These are phyloP conservation scores for Marisa cornuarietis DNA, from an alignment of 1,140 invertebrate genomes.

Conservation along the genomic window DNA sequence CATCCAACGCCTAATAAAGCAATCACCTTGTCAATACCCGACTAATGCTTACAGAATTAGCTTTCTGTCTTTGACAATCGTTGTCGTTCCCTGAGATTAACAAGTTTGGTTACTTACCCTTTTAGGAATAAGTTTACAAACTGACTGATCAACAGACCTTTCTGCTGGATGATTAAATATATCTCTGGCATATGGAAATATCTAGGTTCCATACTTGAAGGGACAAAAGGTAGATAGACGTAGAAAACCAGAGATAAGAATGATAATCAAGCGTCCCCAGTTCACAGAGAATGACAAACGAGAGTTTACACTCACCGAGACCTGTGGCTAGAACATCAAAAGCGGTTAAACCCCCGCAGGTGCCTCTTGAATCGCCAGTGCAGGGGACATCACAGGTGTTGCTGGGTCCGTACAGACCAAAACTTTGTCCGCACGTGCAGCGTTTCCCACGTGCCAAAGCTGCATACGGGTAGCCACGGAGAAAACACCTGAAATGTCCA, in stretches of 20 bases:
- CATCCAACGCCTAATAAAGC: background rate
- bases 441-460: background rate
- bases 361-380: background rate
- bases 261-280: too few species aligned
- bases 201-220: too few species aligned
- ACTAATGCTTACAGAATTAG: background rate
- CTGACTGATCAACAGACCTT: too few species aligned
- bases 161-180: too few species aligned
- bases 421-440: background rate
- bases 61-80: too few species aligned
- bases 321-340: background rate
- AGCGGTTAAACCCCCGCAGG: background rate
- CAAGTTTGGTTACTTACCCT: too few species aligned
- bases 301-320: background rate
- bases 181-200: too few species aligned
- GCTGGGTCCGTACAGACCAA: background rate
- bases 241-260: too few species aligned
- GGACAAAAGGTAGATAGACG: too few species aligned
- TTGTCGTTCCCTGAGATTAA: too few species aligned
- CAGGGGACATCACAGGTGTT: background rate
- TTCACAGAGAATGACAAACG: background rate
- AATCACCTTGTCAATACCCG: background rate
- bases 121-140: too few species aligned
- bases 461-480: conserved; percentile 1
- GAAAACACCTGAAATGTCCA: background rate